Conservation (phyloP, 30 jellyfish, hydroid and myxozoan species). For the Hydractinia symbiolongicarpus region DNA sequence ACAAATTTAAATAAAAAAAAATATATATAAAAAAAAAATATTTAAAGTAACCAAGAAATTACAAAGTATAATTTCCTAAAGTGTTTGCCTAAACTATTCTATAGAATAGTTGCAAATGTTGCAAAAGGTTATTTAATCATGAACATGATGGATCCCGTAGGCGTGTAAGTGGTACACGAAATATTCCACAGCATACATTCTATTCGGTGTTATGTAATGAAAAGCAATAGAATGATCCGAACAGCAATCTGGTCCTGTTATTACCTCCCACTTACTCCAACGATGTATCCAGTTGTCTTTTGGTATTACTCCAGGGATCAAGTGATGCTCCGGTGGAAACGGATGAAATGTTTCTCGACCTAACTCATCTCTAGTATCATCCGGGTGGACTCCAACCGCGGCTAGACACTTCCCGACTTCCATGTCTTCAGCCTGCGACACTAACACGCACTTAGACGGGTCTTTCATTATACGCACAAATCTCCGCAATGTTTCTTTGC, state of each 20-base stretch:
- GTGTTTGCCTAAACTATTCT: too few species aligned
- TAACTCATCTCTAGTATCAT: conserved; percentile 70
- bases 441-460: conserved; percentile 68
- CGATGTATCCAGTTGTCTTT: conserved; percentile 81
- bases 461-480: conserved; percentile 50
- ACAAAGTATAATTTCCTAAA: too few species aligned
- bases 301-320: conserved; percentile 61
- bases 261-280: conserved; percentile 62
- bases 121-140: not conserved
- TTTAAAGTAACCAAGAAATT: too few species aligned
- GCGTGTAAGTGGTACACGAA: conserved; percentile 63
- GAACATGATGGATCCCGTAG: conserved; percentile 59
- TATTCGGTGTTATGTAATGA: conserved; percentile 70
- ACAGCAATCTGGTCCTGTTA: conserved; percentile 87
- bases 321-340: conserved; percentile 70
- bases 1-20: too few species aligned
- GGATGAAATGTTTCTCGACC: conserved; percentile 90
- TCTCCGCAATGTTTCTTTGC: conserved; percentile 51
- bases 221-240: conserved; percentile 81
- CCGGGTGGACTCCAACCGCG: conserved; percentile 60
- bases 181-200: conserved; percentile 74
- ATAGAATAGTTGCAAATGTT: too few species aligned
- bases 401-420: conserved; percentile 85
- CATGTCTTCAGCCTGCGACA: conserved; percentile 81
- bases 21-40: too few species aligned